Percentiles rank a stretch among this genome's conserved stretches.
Conservation (phyloP, 2,888 invertebrate genomes). For the Drosophila atripex region DNA sequence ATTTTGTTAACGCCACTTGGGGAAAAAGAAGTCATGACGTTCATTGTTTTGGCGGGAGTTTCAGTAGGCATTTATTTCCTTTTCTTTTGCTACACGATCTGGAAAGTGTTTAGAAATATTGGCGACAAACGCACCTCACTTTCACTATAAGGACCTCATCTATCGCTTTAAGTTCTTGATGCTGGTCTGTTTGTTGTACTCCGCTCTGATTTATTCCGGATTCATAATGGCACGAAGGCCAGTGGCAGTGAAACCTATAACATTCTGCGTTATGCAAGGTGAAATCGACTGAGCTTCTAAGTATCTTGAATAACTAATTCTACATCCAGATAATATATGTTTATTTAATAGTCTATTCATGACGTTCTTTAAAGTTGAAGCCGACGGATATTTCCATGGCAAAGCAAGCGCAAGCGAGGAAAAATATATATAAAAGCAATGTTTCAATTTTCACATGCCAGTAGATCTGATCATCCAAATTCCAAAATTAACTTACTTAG, state of each 20-base stretch:
- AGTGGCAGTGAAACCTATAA: conserved; percentile 98
- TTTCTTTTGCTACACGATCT: conserved; percentile 97
- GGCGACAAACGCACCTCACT: conserved; percentile 93
- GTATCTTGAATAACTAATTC: too few relatives aligned
- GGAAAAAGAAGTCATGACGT: conserved; percentile 89
- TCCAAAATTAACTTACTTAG: too few relatives aligned
- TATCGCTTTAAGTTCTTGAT: conserved; percentile 99
- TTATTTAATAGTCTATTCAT: too few relatives aligned
- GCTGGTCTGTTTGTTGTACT: conserved; percentile 96
- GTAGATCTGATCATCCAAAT: too few relatives aligned
- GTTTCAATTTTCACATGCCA: too few relatives aligned
- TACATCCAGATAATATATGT: too few relatives aligned
- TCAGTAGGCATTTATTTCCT: conserved; percentile 96
- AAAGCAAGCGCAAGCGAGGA: too few relatives aligned
- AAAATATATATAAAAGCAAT: too few relatives aligned
- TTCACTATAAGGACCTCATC: conserved; percentile 87
- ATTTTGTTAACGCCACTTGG: conserved; percentile 98
- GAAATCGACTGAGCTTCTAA: too few relatives aligned
- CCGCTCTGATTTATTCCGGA: conserved; percentile 96
- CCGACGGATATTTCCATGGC: too few relatives aligned
- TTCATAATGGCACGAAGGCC: conserved; percentile 98
- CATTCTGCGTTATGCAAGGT: too few relatives aligned
- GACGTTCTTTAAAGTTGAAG: too few relatives aligned
- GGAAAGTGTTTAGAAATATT: conserved; percentile 95
- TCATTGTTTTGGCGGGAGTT: conserved; percentile 92